These are phyloP conservation scores for Papilio elwesi DNA, from an alignment of 2,888 invertebrate species.

Conservation along the genomic window DNA sequence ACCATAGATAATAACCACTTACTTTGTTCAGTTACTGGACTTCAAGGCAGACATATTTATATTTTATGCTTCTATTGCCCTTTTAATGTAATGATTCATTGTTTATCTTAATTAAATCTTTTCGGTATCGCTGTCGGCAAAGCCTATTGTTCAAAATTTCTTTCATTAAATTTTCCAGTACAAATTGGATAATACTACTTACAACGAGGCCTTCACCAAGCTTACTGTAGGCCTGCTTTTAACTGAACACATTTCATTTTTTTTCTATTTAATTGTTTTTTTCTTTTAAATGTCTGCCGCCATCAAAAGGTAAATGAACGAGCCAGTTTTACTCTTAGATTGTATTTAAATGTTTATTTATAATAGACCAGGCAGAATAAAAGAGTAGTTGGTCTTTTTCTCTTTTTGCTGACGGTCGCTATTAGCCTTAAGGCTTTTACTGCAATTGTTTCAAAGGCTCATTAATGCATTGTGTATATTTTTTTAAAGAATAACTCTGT, in stretches of 20 bases:
- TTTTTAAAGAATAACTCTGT: not conserved
- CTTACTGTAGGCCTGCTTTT: slow-evolving; percentile 3
- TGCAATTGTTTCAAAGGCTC: not conserved
- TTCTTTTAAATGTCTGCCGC: not conserved
- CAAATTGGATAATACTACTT: slow-evolving; percentile 15
- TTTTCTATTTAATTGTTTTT: not conserved
- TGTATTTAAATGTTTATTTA: not conserved
- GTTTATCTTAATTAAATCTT: slow-evolving; percentile 39
- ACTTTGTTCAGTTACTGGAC: not conserved
- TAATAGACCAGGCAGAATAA: not conserved
- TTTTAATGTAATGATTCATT: slow-evolving; percentile 22
- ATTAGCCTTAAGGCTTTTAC: not conserved
- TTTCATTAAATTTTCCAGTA: slow-evolving; percentile 17
- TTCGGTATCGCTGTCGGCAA: not conserved
- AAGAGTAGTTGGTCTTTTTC: not conserved
- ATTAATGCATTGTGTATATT: not conserved
- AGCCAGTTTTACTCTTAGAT: not conserved
- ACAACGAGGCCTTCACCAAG: not conserved
- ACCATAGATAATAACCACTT: too few species aligned
- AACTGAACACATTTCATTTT: not conserved
- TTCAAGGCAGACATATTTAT: not conserved
- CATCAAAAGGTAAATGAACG: not conserved
- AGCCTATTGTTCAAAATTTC: slow-evolving; percentile 16
- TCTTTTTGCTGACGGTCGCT: not conserved
- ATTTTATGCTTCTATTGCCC: not conserved